Evolutionary conservation across 2,797 vertebrate genomes (phyloP).

Genomic region (Scyliorhinus canicula): DNA sequence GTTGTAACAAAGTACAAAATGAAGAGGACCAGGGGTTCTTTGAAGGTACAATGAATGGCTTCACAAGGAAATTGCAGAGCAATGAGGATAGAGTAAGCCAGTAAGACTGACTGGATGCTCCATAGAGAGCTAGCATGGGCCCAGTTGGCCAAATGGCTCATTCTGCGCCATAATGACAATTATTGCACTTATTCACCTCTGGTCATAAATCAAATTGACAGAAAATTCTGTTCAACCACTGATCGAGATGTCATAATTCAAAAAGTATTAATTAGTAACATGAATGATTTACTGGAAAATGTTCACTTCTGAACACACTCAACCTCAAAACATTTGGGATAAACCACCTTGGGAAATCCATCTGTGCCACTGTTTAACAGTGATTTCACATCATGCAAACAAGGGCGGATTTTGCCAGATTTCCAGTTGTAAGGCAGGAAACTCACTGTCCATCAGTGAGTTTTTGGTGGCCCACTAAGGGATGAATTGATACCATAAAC

Average conservation of each 20-base stretch:
- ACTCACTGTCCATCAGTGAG: background rate
- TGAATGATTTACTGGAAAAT: background rate
- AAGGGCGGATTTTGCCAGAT: background rate
- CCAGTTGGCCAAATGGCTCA: background rate
- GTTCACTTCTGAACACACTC: background rate
- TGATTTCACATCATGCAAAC: background rate
- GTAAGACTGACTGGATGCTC: too few relatives aligned
- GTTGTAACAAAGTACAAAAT: background rate
- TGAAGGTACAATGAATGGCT: background rate
- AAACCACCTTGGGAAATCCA: background rate
- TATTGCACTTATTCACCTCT: background rate
- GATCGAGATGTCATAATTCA: background rate
- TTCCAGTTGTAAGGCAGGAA: too few relatives aligned
- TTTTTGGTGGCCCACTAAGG: background rate
- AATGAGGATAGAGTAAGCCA: background rate
- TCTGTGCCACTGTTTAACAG: background rate
- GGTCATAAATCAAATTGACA: background rate
- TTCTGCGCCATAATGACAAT: background rate
- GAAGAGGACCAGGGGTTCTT: background rate
- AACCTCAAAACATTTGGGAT: background rate
- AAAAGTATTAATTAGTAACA: background rate
- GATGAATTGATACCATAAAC: background rate
- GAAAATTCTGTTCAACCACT: background rate
- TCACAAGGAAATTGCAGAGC: background rate
- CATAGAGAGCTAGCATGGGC: background rate